Base-by-base conservation (phyloP, 2,888 invertebrate species). In the Lasioglossum morio region DNA sequence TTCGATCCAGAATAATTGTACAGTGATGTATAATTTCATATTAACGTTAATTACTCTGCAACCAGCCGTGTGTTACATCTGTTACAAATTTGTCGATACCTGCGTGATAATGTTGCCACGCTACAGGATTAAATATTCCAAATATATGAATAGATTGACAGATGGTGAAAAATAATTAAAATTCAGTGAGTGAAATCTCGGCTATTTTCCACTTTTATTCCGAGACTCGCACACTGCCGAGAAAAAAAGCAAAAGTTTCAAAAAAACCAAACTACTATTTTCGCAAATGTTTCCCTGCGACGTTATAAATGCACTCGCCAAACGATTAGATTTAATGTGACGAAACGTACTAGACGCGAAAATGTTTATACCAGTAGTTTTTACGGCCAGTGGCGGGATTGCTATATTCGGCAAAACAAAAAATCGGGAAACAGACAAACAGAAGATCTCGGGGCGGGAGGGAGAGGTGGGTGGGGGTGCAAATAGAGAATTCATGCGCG, bases 391-490 rank as follows among this genome's bases (percentile, higher is more conserved):
- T 14, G 27, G 12, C 27, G 5, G 5, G 27, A 2, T 12, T 5
- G 60, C 5, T 23, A 10, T 53, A n/a, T 23, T 53, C 53, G 60
- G 5, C 27, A 16, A 60, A 60, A 60, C 53, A 60, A 60, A 27
- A 60, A 60, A 60, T 60, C 27, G 60, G 60, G 60, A 60, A 60
- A 60, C 27, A 60, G 60, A 16, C 60, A 60, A 60, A 60, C 60
- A 60, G 60, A 60, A 60, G 60, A 60, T 60, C 60, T 16, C 27
- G n/a, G 57, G n/a, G 10, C 0, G 12, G n/a, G 0, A 1, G 60
- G 14, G 27, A 27, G 27, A 34, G 12, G n/a, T n/a, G 57, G n/a
- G 10, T 8, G n/a, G 57, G 3, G 57, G 60, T 53, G 7, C 27
- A 79, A 46, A 53, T n/a, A 43, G 10, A 16, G 37, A 63, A 81